phyloP scores from a whole-genome alignment of 2,888 invertebrate genomes.

The Beris chalybata region DNA sequence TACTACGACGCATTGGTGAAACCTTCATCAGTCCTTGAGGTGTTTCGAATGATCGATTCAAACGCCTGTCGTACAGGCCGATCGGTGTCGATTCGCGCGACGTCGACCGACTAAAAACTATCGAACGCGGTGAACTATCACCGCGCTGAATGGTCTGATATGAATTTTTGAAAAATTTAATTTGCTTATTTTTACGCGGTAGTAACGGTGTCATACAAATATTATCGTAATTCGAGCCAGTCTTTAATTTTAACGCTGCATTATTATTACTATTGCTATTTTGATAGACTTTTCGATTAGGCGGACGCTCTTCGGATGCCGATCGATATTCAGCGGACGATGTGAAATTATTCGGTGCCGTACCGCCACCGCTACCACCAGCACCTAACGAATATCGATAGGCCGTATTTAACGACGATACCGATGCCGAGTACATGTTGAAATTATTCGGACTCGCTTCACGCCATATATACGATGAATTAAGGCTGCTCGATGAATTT shows the following conservation, averaged over 20 bases:
- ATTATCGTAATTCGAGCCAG: conserved; percentile 55
- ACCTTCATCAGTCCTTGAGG: conserved; percentile 45
- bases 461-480: conserved; percentile 57
- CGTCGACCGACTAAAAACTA: conserved; percentile 28
- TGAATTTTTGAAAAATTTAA: conserved; percentile 41
- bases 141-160: conserved; percentile 24
- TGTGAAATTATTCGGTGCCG: conserved; percentile 43
- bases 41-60: conserved; percentile 56
- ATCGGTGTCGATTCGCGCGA: conserved; percentile 28
- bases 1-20: conserved; percentile 52
- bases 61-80: conserved; percentile 53
- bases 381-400: conserved; percentile 49
- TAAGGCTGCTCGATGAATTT: conserved; percentile 52
- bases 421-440: conserved; percentile 55
- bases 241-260: conserved; percentile 45
- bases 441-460: conserved; percentile 57
- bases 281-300: conserved; percentile 27
- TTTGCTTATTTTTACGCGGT: conserved; percentile 53
- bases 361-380: conserved; percentile 40
- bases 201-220: conserved; percentile 54
- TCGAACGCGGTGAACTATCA: conserved; percentile 26
- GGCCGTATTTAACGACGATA: conserved; percentile 52
- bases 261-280: conserved; percentile 6
- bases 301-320: conserved; percentile 40
- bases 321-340: conserved; percentile 38